Evolutionary conservation across 2,797 vertebrate species (phyloP).

Genomic region (Squalus acanthias): DNA sequence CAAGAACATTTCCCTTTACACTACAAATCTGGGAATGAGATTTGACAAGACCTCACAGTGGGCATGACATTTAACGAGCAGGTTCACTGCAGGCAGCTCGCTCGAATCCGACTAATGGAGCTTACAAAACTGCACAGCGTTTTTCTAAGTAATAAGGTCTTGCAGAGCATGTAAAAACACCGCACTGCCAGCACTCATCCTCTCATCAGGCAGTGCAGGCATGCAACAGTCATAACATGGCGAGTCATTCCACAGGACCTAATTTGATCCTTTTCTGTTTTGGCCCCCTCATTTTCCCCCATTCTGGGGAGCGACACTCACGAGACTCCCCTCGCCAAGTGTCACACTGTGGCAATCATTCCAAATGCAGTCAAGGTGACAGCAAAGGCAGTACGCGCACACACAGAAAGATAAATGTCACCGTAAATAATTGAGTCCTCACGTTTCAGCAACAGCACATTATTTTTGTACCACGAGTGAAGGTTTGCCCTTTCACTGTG

Average conservation of each 20-base stretch:
- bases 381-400: background rate
- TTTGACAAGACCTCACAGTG: constrained; percentile 24
- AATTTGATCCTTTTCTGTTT: background rate
- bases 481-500: background rate
- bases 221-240: background rate
- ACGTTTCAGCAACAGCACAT: background rate
- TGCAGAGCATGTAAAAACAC: constrained; percentile 24
- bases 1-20: background rate
- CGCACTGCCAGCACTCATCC: background rate
- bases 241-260: constrained; percentile 23
- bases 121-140: background rate
- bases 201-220: background rate
- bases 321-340: background rate
- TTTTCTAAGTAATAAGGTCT: constrained; percentile 24
- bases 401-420: background rate
- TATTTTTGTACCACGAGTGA: background rate
- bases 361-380: background rate
- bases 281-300: background rate
- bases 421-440: background rate
- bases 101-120: background rate
- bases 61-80: constrained; percentile 25
- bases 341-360: background rate
- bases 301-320: background rate
- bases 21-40: constrained; percentile 20
- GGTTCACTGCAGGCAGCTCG: constrained; percentile 4